Percentiles rank a stretch among this genome's conserved stretches.
These are phyloP conservation scores for Antedon mediterranea DNA, from an alignment of 53 echinoderm and acorn worm species.

Conservation along the genomic window DNA sequence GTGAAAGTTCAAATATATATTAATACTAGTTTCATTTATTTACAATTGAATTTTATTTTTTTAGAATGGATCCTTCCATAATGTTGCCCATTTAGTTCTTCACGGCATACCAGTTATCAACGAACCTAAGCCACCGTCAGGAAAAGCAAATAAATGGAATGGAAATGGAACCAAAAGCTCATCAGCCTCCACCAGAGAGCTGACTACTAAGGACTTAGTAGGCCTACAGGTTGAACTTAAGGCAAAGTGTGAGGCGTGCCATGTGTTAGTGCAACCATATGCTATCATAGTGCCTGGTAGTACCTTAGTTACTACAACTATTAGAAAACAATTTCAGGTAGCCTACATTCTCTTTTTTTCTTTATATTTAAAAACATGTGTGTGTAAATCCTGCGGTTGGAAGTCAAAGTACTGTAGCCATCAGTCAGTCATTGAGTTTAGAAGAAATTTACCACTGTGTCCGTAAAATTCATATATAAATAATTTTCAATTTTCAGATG, in stretches of 20 bases:
- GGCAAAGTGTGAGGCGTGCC: constrained; percentile 60
- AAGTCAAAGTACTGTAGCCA: no score
- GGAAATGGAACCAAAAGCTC: neutral
- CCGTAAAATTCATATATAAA: no score
- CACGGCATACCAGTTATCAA: constrained; percentile 24
- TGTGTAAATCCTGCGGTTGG: no score
- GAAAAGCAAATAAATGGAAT: neutral
- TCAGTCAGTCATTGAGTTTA: no score
- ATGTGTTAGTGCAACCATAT: constrained; percentile 63
- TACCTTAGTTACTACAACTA: constrained; percentile 57
- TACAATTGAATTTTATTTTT: no score
- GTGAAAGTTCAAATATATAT: no score
- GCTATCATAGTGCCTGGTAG: constrained; percentile 76
- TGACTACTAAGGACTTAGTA: constrained; percentile 24
- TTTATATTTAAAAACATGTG: no score
- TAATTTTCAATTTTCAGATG: constrained; percentile 32
- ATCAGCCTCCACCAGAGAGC: constrained; percentile 17
- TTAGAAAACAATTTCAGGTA: constrained; percentile 58
- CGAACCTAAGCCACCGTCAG: neutral
- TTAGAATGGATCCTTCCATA: constrained; percentile 34
- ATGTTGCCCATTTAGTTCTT: constrained; percentile 38
- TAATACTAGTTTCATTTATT: no score
- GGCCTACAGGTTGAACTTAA: constrained; percentile 77
- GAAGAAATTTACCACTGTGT: no score
- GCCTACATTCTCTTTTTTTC: no score